Conservation (phyloP, 2,797 vertebrate species). For the Eremophila alpestris region DNA sequence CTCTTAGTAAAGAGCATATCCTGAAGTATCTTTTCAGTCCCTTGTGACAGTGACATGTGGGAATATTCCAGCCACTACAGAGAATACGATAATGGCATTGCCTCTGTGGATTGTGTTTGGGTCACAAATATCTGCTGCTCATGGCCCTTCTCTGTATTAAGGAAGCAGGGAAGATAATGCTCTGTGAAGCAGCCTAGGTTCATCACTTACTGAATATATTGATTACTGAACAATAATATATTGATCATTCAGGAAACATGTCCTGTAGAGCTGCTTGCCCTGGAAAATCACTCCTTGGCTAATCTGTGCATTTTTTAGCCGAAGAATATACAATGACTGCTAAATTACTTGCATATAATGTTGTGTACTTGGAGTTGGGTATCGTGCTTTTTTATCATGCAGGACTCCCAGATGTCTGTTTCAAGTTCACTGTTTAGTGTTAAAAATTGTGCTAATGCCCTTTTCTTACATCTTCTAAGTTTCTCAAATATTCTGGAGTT, state of each 20-base stretch:
- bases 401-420: not conserved
- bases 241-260: not conserved
- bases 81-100: not conserved
- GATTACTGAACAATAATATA: not conserved
- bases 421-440: not conserved
- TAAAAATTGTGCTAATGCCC: not conserved
- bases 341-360: not conserved
- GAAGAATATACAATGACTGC: not conserved
- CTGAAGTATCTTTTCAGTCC: not conserved
- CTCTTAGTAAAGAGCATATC: not conserved
- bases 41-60: not conserved
- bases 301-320: not conserved
- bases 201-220: not conserved
- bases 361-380: not conserved
- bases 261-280: not conserved
- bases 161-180: not conserved
- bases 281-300: slow-evolving; percentile 8
- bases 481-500: not conserved
- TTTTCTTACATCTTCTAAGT: not conserved
- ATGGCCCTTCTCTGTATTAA: not conserved
- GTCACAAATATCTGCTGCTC: not conserved
- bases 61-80: not conserved
- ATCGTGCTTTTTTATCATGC: not conserved
- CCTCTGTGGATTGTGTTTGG: not conserved
- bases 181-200: not conserved